Conservation (phyloP, 2,797 vertebrate genomes). For the Tadarida brasiliensis region DNA sequence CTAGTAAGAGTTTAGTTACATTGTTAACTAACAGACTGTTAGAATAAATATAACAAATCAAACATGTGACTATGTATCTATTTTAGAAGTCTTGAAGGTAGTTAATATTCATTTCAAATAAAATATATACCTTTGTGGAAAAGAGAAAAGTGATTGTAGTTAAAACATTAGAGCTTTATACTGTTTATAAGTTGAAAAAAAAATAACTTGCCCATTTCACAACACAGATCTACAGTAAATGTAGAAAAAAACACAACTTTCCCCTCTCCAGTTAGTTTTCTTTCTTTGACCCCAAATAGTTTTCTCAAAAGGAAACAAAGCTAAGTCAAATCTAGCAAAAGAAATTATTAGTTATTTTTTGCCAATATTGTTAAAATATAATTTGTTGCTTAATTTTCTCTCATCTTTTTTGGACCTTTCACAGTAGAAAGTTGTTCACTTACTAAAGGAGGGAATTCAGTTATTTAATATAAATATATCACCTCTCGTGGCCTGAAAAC, state of each 20-base stretch:
- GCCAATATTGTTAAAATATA: not conserved
- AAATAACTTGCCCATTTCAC: not conserved
- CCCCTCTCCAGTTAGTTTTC: not conserved
- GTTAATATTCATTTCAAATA: slow-evolving; percentile 23
- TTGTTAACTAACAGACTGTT: not conserved
- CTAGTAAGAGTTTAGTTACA: not conserved
- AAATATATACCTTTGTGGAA: not conserved
- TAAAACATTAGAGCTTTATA: not conserved
- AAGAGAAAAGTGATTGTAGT: not conserved
- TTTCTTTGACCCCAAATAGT: not conserved
- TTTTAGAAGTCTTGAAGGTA: not conserved
- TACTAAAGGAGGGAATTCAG: not conserved
- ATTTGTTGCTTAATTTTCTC: not conserved
- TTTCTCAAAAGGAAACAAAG: slow-evolving; percentile 48
- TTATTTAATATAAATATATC: not conserved
- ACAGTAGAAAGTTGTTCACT: not conserved
- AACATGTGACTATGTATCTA: not conserved
- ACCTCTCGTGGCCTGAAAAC: not conserved
- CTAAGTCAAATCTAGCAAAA: not conserved
- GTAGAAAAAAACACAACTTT: not conserved
- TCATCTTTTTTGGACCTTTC: not conserved
- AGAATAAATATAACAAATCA: not conserved
- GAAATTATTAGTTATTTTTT: not conserved
- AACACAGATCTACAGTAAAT: not conserved
- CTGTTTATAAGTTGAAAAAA: not conserved